Conservation (phyloP, 30 jellyfish, hydroid and myxozoan species). For the Hydra vulgaris region DNA sequence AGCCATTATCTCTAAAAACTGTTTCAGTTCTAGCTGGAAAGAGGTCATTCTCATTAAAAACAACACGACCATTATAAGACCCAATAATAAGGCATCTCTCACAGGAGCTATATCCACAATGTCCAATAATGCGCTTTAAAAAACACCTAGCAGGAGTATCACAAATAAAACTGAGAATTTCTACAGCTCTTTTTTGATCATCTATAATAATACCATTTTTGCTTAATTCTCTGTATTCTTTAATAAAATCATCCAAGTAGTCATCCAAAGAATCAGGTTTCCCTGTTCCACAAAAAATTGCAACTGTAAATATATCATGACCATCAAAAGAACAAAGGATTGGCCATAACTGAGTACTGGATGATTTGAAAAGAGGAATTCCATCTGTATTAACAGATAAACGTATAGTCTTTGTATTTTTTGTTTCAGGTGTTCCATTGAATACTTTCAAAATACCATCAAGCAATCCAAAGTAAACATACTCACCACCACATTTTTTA, state of each 20-base stretch:
- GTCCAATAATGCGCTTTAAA: conserved; percentile 1
- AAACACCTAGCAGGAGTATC: neutral
- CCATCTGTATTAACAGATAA: conserved; percentile 21
- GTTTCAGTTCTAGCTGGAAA: conserved; percentile 1
- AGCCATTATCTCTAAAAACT: conserved; percentile 12
- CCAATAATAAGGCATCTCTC: conserved; percentile 31
- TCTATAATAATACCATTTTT: neutral
- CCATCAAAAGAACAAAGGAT: neutral
- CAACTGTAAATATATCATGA: neutral
- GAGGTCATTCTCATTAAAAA: conserved; percentile 3
- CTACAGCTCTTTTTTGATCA: neutral
- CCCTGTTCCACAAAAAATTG: neutral
- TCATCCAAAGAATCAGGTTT: neutral
- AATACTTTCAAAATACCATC: neutral
- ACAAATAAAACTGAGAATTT: neutral
- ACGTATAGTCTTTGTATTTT: neutral
- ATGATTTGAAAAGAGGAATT: conserved; percentile 19
- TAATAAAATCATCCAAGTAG: too few species aligned
- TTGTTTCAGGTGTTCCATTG: neutral
- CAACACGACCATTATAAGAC: conserved; percentile 28
- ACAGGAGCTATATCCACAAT: conserved; percentile 32
- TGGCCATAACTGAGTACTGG: conserved; percentile 34
- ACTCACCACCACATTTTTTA: conserved; percentile 37
- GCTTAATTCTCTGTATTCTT: neutral
- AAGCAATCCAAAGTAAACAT: conserved; percentile 25